These are phyloP conservation scores for Xiphophorus couchianus DNA, from an alignment of 2,113 vertebrate genomes.

Conservation along the genomic window DNA sequence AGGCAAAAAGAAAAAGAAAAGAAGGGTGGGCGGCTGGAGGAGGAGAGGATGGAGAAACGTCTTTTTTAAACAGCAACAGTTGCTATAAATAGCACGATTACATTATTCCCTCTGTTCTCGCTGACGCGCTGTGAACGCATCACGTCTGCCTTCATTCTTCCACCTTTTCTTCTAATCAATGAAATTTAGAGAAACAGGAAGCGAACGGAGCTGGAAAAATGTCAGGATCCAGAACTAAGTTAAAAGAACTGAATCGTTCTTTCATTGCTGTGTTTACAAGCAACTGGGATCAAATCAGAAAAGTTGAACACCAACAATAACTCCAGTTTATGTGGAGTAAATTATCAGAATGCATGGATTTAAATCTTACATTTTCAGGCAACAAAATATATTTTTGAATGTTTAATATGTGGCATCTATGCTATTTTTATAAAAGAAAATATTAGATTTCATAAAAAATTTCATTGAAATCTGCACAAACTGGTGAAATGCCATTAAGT, in stretches of 20 bases:
- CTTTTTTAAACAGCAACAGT: conserved; percentile 58
- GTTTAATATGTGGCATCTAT: no score
- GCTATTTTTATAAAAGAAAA: no score
- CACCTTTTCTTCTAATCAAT: conserved; percentile 33
- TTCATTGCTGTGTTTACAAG: not conserved
- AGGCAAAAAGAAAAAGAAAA: not conserved
- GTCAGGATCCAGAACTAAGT: conserved; percentile 8
- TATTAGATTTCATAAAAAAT: no score
- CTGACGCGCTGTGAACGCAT: conserved; percentile 58
- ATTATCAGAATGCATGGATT: not conserved
- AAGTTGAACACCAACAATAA: not conserved
- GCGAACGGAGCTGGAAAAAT: conserved; percentile 42
- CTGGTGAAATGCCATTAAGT: no score
- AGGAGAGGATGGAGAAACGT: conserved; percentile 29
- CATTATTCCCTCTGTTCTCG: conserved; percentile 51
- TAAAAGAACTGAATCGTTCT: conserved; percentile 19
- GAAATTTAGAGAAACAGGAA: conserved; percentile 26
- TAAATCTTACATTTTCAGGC: not conserved
- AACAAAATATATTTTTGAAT: not conserved
- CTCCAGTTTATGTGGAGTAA: not conserved
- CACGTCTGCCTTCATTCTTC: conserved; percentile 16
- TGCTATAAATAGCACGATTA: conserved; percentile 79
- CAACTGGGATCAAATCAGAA: not conserved
- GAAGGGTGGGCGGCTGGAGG: conserved; percentile 5
- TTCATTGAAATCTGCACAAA: no score